phyloP scores from a whole-genome alignment of 2,888 invertebrate genomes.

The Philaethria dido region DNA sequence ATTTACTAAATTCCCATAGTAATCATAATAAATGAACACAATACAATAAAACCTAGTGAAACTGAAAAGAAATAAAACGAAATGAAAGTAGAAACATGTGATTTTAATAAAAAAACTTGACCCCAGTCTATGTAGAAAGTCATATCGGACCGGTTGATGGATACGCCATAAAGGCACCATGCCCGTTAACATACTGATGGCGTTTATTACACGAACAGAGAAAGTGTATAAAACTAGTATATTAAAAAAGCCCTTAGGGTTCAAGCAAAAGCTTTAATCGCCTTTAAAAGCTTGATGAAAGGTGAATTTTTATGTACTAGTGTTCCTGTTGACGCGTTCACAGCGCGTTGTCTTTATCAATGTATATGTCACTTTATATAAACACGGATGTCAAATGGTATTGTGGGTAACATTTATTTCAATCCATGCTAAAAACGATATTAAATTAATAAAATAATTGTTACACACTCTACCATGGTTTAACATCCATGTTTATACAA shows the following conservation, averaged over 20 bases:
- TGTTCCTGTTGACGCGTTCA: too few relatives aligned
- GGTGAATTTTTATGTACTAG: too few relatives aligned
- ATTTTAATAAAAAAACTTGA: constrained; percentile 34
- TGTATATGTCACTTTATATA: too few relatives aligned
- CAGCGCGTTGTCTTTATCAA: too few relatives aligned
- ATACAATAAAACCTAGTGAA: not conserved
- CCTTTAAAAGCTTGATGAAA: not conserved
- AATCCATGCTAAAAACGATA: too few relatives aligned
- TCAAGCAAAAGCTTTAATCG: not conserved
- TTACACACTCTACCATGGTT: too few relatives aligned
- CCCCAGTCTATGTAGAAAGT: constrained; percentile 38
- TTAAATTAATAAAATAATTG: too few relatives aligned
- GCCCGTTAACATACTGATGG: constrained; percentile 21
- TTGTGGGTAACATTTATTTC: too few relatives aligned
- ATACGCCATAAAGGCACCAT: constrained; percentile 30
- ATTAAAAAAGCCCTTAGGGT: not conserved
- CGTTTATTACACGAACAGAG: constrained; percentile 27
- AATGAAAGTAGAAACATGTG: constrained; percentile 31
- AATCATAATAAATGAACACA: not conserved
- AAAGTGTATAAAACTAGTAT: constrained; percentile 28
- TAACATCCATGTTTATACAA: too few relatives aligned
- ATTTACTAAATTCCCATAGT: too few relatives aligned
- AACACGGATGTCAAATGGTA: too few relatives aligned
- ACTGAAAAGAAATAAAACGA: constrained; percentile 12
- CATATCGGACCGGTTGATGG: constrained; percentile 38